Conservation (phyloP, 2,113 vertebrate species). For the Gambusia affinis region DNA sequence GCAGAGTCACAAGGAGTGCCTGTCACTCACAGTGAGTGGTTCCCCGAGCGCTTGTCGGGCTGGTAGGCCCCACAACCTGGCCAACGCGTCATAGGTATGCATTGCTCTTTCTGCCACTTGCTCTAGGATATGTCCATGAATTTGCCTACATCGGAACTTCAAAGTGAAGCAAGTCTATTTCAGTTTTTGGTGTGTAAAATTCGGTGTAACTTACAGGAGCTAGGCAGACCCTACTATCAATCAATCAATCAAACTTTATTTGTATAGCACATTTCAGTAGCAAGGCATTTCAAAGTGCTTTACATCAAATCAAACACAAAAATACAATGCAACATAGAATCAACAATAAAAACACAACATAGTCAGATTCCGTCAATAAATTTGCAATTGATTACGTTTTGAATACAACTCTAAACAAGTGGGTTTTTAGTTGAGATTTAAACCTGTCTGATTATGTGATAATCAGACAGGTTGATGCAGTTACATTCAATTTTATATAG, state of each 20-base stretch:
- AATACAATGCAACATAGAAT: too few species aligned
- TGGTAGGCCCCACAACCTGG: slow-evolving; percentile 35
- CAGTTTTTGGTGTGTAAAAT: slow-evolving; percentile 27
- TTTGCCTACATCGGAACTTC: slow-evolving; percentile 18
- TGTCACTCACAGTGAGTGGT: slow-evolving; percentile 76
- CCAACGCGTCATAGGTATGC: slow-evolving; percentile 63
- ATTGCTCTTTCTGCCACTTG: slow-evolving; percentile 50
- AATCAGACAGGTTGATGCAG: background rate
- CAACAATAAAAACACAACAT: too few species aligned
- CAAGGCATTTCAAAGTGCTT: too few species aligned
- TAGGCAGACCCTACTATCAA: background rate
- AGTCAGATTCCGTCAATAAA: too few species aligned
- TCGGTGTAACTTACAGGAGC: background rate
- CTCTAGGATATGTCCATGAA: slow-evolving; percentile 16
- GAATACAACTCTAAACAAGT: too few species aligned
- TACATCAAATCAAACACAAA: too few species aligned
- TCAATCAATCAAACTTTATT: too few species aligned
- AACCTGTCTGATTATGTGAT: too few species aligned
- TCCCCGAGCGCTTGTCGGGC: slow-evolving; percentile 62
- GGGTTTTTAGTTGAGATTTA: too few species aligned
- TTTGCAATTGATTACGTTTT: too few species aligned
- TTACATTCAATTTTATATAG: background rate
- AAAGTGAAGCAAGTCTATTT: slow-evolving; percentile 15
- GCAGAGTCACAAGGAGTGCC: slow-evolving; percentile 76
- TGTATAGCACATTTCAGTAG: too few species aligned